These are phyloP conservation scores for Bursaphelenchus okinawaensis DNA, from an alignment of 2,888 invertebrate genomes.

Conservation along the genomic window DNA sequence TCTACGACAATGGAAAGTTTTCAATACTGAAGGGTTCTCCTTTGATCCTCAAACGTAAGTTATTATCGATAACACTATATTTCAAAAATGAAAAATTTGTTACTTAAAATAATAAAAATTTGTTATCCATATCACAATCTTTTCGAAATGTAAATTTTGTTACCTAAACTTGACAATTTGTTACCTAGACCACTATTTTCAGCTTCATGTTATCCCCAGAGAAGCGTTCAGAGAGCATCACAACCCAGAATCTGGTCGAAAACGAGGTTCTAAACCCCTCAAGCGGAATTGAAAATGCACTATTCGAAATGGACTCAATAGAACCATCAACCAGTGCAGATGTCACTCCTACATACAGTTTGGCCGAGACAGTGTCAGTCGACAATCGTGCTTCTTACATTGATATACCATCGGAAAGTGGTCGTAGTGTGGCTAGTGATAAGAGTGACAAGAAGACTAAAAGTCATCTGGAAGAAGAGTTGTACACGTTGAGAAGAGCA, in stretches of 20 bases:
- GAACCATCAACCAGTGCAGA: not conserved
- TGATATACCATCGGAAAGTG: no score
- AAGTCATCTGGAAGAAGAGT: conserved; percentile 23
- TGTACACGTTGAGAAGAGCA: conserved; percentile 30
- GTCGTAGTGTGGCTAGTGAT: not conserved
- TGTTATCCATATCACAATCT: no score
- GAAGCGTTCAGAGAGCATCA: not conserved
- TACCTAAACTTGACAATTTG: no score
- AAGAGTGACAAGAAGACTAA: not conserved
- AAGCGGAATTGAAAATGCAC: not conserved
- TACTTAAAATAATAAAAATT: no score
- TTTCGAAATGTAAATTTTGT: no score
- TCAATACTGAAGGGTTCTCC: conserved; percentile 40
- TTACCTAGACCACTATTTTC: not conserved
- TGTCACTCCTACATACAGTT: not conserved
- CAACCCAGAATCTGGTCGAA: not conserved
- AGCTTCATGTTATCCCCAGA: not conserved
- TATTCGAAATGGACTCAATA: conserved; percentile 1
- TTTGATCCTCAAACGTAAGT: conserved; percentile 50
- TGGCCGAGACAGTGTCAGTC: not conserved
- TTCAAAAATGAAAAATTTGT: no score
- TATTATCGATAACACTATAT: no score
- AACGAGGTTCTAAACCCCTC: not conserved
- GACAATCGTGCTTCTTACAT: conserved; percentile 1
- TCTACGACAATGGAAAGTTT: conserved; percentile 21